Base-by-base conservation (phyloP, 1,140 invertebrate genomes). In the Drosophila parabipectinata region DNA sequence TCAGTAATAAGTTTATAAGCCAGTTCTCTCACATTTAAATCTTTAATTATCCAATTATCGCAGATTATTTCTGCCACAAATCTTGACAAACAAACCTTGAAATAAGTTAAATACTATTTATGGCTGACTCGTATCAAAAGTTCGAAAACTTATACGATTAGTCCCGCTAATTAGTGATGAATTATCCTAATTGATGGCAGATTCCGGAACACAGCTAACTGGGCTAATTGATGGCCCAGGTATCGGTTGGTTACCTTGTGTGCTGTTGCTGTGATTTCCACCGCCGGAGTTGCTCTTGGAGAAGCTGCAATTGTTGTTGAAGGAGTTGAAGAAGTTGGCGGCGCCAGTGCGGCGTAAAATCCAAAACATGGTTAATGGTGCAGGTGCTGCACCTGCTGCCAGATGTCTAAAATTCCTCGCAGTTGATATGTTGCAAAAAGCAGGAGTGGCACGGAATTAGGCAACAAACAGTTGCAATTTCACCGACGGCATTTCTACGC, bases 271-370 rank as follows among this genome's bases (percentile, higher is more conserved):
- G 58, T 90, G 77, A 71, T 61, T 84, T 15, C 79, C 72, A 28
- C 74, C 84, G 37, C 61, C 80, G 41, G 53, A 52, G 21, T 73
- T 90, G 58, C 74, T 55, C 55, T 90, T 91, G n/a, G 78, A 82
- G 26, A 89, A 82, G 59, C 78, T 89, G 84, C 89, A 91, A 61
- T 91, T 92, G 61, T 92, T 92, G 78, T 91, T 92, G 18, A 92
- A 72, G 28, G 90, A 91, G 74, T 91, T 92, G 56, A 92, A 92
- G 71, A 92, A 92, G 72, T 91, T 92, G 58, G 77, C 91, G 30
- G 91, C 91, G 24, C 91, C 91, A 6, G 91, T 92, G 57, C 91
- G 82, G 30, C 91, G 80, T 77, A 92, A 77, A 73, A 92, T 92
- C 91, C 91, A 92, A 92, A 92, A 92, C 91, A 92, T 91, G 48